Evolutionary conservation across 2,888 invertebrate genomes (phyloP).

Genomic region (Meloe dianella): DNA sequence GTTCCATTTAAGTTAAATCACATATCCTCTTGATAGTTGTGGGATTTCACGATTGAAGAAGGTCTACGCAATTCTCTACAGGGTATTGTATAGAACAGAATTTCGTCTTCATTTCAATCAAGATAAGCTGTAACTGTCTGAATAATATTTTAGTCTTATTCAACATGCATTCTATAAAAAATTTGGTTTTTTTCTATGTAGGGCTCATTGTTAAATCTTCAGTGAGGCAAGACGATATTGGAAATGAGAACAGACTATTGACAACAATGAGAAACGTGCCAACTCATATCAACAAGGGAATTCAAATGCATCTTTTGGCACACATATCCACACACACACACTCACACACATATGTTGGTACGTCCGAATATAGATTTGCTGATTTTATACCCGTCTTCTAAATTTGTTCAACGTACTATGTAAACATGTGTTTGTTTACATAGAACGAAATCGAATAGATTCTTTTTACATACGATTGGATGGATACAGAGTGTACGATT

Average conservation of each 20-base stretch:
- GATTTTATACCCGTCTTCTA: constrained; percentile 50
- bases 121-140: neutral
- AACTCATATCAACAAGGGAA: constrained; percentile 45
- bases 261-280: constrained; percentile 53
- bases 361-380: constrained; percentile 52
- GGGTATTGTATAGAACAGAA: neutral
- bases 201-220: neutral
- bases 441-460: constrained; percentile 49
- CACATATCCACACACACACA: constrained; percentile 39
- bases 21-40: constrained; percentile 11
- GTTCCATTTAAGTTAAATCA: constrained; percentile 13
- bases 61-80: neutral
- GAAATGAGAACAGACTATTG: constrained; percentile 31
- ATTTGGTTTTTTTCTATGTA: neutral
- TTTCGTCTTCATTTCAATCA: neutral
- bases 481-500: constrained; percentile 40
- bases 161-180: neutral
- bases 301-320: constrained; percentile 48
- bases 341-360: constrained; percentile 50
- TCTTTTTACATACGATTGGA: constrained; percentile 32
- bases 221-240: neutral
- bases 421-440: constrained; percentile 53
- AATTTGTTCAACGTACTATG: constrained; percentile 50
- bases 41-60: constrained; percentile 9
- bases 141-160: neutral